Conservation (phyloP, 2,113 vertebrate genomes). For the Macquaria australasica region DNA sequence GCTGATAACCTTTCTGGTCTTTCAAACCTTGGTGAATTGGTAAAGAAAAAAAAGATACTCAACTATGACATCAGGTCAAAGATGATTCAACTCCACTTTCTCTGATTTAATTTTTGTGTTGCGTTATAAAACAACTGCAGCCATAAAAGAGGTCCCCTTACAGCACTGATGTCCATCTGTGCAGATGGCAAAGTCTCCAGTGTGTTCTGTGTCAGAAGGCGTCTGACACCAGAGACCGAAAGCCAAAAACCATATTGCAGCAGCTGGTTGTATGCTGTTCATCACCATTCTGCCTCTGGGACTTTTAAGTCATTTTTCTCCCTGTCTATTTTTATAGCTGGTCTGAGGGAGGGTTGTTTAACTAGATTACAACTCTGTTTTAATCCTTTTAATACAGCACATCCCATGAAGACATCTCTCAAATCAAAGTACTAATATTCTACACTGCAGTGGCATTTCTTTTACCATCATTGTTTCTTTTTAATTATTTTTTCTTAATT, state of each 20-base stretch:
- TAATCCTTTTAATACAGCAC: slow-evolving; percentile 64
- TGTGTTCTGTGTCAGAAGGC: slow-evolving; percentile 63
- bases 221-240: slow-evolving; percentile 58
- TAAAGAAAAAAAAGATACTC: neutral
- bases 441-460: slow-evolving; percentile 34
- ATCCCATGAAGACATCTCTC: slow-evolving; percentile 55
- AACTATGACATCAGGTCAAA: slow-evolving; percentile 10
- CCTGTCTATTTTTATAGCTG: slow-evolving; percentile 49
- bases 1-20: slow-evolving; percentile 10
- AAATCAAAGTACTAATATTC: slow-evolving; percentile 53
- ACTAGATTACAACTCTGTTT: slow-evolving; percentile 65
- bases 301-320: slow-evolving; percentile 55
- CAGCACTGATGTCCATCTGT: slow-evolving; percentile 54
- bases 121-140: slow-evolving; percentile 39
- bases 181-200: slow-evolving; percentile 62
- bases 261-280: slow-evolving; percentile 69
- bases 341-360: slow-evolving; percentile 64
- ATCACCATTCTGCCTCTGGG: slow-evolving; percentile 61
- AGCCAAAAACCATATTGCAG: slow-evolving; percentile 66
- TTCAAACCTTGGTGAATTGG: neutral
- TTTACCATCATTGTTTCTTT: slow-evolving; percentile 36
- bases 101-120: slow-evolving; percentile 31
- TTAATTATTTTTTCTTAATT: slow-evolving; percentile 55
- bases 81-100: slow-evolving; percentile 23
- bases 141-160: slow-evolving; percentile 55